Evolutionary conservation across 1,140 invertebrate genomes (phyloP).

Genomic region (Kradibia gibbosae): DNA sequence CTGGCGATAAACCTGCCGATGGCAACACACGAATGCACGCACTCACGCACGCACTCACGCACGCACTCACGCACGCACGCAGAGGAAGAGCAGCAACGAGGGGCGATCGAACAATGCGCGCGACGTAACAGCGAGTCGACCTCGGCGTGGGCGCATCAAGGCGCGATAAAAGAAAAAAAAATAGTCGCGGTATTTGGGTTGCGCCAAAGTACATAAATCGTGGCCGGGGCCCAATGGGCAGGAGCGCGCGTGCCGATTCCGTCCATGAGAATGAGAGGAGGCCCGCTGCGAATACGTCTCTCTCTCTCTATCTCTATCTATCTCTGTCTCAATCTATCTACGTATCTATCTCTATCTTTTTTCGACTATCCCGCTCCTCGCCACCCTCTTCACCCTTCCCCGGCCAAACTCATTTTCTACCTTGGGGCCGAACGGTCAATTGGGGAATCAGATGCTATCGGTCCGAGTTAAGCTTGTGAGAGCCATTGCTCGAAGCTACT

Average conservation of each 20-base stretch:
- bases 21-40: neutral
- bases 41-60: neutral
- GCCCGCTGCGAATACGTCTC: neutral
- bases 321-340: neutral
- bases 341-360: neutral
- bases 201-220: constrained; percentile 35
- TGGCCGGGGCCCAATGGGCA: constrained; percentile 1
- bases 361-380: neutral
- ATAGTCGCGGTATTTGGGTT: constrained; percentile 34
- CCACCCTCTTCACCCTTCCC: neutral
- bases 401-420: neutral
- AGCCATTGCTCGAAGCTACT: neutral
- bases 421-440: neutral
- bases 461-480: neutral
- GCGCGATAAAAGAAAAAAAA: neutral
- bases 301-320: neutral
- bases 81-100: neutral
- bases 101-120: neutral
- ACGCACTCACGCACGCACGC: neutral
- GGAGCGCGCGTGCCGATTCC: constrained; percentile 31
- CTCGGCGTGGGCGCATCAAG: neutral
- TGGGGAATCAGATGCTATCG: constrained; percentile 40
- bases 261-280: constrained; percentile 17
- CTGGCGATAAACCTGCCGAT: neutral
- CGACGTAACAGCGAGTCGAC: neutral